Evolutionary conservation across 2,797 vertebrate species (phyloP), one percentile per base, ranked within the genome.

Genomic region (Catamblyrhynchus diadema): DNA sequence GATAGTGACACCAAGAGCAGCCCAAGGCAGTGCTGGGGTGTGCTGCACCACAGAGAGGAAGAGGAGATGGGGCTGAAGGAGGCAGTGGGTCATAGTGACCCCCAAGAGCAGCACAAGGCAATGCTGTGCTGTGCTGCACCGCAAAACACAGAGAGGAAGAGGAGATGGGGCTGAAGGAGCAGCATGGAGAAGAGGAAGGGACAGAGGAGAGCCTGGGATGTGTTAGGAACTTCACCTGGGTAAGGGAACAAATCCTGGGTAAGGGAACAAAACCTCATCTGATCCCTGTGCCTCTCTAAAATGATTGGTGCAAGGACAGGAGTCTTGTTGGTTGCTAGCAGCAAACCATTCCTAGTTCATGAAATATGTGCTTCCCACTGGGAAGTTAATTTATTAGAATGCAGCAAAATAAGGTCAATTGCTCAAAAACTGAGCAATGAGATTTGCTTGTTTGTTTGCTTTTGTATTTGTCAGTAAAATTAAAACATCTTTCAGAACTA

Each of bases 401-500:
- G 35, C 57, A 72, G 48, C 60, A 84, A 88, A 94, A 86, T 83
- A 73, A 82, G 69, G 66, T 54, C n/a, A 48, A 16, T 77, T 64
- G 32, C 45, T 94, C 42, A 78, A 84, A 95, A 94, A 57, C 22
- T n/a, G 48, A 80, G 61, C 27, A 42, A 33, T 25, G 83, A 82
- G 45, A 45, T 47, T 73, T 61, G 17, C 62, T 81, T 72, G 21
- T 60, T 83, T 21, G 25, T 81, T 91, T 86, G 78, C 60, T 62
- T 92, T 91, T 2, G 0, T 71, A 25, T 93, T 88, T 94, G 59
- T 73, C 65, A 28, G 51, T 59, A 60, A 84, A 88, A 89, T 94
- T 73, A 88, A 92, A 90, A 65, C 64, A 92, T 74, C 56, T 86
- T 92, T 95, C 70, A 86, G 70, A 96, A 67, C 25, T 4, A 82